phyloP scores from a whole-genome alignment of 2,888 invertebrate species.

The Artemia sp. region DNA sequence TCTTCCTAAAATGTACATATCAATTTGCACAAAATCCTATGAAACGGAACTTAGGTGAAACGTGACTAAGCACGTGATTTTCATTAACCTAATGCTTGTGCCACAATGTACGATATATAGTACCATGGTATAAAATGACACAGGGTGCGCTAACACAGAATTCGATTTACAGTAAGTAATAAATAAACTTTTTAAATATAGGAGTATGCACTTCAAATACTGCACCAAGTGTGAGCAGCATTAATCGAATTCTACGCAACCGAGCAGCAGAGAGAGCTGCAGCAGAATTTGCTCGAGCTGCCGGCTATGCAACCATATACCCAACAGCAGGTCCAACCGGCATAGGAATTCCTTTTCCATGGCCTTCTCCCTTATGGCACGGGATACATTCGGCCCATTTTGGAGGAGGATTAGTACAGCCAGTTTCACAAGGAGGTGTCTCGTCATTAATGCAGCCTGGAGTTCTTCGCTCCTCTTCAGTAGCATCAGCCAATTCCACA shows the following conservation, averaged over 20 bases:
- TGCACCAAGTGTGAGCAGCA: slow-evolving; percentile 90
- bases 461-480: not conserved
- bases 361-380: slow-evolving; percentile 20
- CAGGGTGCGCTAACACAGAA: no score
- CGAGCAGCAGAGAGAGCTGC: slow-evolving; percentile 90
- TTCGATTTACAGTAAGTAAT: not conserved
- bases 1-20: no score
- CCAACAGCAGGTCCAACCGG: slow-evolving; percentile 43
- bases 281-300: slow-evolving; percentile 80
- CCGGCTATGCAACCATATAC: slow-evolving; percentile 69
- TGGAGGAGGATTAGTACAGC: not conserved
- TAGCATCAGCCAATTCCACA: not conserved
- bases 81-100: no score
- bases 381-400: slow-evolving; percentile 15
- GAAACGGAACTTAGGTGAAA: no score
- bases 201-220: slow-evolving; percentile 88
- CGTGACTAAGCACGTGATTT: no score
- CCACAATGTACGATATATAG: no score
- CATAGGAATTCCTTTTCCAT: slow-evolving; percentile 28
- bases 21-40: no score
- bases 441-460: not conserved
- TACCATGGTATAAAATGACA: no score
- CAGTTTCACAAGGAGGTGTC: no score
- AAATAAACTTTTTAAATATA: slow-evolving; percentile 33
- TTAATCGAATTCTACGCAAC: slow-evolving; percentile 86